Evolutionary conservation across 2,888 invertebrate genomes (phyloP).

Genomic region (Iselma pallidipennis): DNA sequence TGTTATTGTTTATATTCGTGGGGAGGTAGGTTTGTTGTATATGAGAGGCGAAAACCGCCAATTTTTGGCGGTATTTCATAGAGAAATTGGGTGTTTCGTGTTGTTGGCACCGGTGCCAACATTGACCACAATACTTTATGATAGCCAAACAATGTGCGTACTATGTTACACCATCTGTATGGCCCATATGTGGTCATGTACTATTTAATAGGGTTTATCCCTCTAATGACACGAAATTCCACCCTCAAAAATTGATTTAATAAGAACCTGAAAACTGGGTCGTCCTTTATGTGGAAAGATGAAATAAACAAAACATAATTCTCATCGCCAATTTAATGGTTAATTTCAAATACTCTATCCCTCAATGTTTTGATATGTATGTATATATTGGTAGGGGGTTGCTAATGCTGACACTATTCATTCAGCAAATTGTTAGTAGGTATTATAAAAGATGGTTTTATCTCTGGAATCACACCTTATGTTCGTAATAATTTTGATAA

Average conservation of each 20-base stretch:
- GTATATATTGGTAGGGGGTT: no score
- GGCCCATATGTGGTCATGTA: constrained; percentile 4
- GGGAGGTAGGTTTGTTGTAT: neutral
- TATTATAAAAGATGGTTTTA: no score
- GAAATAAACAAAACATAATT: neutral
- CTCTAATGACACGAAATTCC: neutral
- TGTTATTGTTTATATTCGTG: neutral
- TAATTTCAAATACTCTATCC: no score
- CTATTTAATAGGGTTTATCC: neutral
- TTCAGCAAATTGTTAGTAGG: no score
- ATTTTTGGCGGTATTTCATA: constrained; percentile 34
- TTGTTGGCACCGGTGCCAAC: constrained; percentile 32
- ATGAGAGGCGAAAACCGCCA: constrained; percentile 14
- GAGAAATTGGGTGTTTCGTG: constrained; percentile 32
- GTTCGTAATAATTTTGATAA: neutral
- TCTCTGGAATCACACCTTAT: neutral
- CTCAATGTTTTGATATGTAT: no score
- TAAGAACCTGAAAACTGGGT: neutral
- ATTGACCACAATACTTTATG: constrained; percentile 27
- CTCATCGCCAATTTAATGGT: neutral
- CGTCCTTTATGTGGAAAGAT: neutral
- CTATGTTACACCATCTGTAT: constrained; percentile 3
- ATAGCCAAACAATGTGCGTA: neutral
- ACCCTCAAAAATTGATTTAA: neutral
- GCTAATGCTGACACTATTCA: no score